Percentiles rank a stretch among this genome's conserved stretches.
phyloP scores from a whole-genome alignment of 1,140 invertebrate genomes.

The Centruroides vittatus region DNA sequence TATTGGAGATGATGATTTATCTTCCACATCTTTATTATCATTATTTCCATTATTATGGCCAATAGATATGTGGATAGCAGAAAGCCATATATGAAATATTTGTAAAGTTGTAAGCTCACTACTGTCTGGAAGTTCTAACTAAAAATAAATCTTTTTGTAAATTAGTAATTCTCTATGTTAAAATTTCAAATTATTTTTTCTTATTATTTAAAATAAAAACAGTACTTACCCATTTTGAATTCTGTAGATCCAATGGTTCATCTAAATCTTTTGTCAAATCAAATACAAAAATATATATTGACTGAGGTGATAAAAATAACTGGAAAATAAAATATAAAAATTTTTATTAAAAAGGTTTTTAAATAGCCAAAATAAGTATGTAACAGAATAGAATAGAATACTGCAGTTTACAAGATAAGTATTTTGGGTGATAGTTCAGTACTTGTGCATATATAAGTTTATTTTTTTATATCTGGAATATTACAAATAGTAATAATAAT shows the following conservation, averaged over 20 bases:
- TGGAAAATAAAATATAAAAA: constrained; percentile 16
- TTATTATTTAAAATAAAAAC: not conserved
- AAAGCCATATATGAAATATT: constrained; percentile 17
- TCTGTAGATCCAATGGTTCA: not conserved
- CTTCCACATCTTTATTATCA: not conserved
- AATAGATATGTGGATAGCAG: constrained; percentile 15
- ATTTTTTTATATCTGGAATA: too few species aligned
- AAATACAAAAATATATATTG: constrained; percentile 33
- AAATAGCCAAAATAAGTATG: too few species aligned
- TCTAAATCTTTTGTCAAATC: constrained; percentile 29
- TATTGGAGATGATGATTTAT: constrained; percentile 10
- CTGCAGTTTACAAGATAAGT: too few species aligned
- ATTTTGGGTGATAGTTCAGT: too few species aligned
- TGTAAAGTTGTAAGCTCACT: constrained; percentile 3
- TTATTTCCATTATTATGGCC: not conserved
- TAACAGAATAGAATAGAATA: too few species aligned
- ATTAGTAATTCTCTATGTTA: too few species aligned
- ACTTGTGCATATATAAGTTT: too few species aligned
- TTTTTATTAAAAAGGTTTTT: too few species aligned
- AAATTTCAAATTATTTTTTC: not conserved
- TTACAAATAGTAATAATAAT: too few species aligned
- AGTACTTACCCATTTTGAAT: not conserved
- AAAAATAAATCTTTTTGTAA: not conserved
- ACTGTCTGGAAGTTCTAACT: constrained; percentile 2
- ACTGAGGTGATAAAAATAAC: constrained; percentile 31